Evolutionary conservation across 2,797 vertebrate genomes (phyloP).

Genomic region (Tangara arthus): DNA sequence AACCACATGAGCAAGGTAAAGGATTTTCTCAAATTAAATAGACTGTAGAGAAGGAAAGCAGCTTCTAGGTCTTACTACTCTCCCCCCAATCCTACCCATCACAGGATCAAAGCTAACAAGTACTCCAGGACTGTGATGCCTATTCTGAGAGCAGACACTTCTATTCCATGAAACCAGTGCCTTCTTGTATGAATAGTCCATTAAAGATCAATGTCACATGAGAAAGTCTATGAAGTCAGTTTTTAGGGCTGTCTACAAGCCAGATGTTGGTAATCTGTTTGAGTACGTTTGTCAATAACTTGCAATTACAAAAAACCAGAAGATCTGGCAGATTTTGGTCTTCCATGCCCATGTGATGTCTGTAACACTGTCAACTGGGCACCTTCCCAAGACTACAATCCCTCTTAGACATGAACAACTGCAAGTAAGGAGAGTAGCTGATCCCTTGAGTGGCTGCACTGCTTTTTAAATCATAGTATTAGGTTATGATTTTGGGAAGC

Average conservation of each 20-base stretch:
- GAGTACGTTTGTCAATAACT: neutral
- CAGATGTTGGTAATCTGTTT: neutral
- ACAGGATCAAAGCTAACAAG: neutral
- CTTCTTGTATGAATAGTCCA: neutral
- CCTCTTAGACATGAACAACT: neutral
- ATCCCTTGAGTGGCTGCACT: rapidly evolving
- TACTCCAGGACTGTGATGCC: neutral
- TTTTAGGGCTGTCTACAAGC: neutral
- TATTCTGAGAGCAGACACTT: neutral
- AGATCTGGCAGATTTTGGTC: neutral
- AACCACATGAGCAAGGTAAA: neutral
- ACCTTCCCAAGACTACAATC: neutral
- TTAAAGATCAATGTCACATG: neutral
- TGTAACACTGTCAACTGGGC: neutral
- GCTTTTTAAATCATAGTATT: neutral
- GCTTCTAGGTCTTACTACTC: neutral
- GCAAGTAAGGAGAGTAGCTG: rapidly evolving
- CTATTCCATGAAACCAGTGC: neutral
- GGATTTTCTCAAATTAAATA: neutral
- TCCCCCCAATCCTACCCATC: rapidly evolving
- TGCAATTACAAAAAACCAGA: neutral
- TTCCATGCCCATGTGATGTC: neutral
- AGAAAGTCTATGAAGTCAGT: neutral
- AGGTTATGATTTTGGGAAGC: neutral
- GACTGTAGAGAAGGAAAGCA: neutral